Conservation (phyloP, 2,888 invertebrate species). For the Gerosis bhagava region DNA sequence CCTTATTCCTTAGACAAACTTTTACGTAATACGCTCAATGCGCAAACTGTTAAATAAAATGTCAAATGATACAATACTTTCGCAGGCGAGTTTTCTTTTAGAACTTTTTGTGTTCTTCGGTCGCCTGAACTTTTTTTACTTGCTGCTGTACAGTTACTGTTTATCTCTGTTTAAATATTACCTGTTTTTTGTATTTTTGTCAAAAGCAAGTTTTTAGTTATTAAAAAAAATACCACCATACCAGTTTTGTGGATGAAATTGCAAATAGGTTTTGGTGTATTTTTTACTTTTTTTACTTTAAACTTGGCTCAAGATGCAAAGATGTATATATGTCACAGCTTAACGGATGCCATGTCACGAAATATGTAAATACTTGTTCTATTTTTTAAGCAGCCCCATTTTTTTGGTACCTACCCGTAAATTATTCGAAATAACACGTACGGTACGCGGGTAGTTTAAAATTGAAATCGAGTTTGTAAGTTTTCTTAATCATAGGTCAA, state of each 20-base stretch:
- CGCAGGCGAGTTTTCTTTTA: background rate
- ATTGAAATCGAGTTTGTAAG: too few relatives aligned
- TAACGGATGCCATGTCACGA: slow-evolving; percentile 8
- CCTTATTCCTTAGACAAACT: slow-evolving; percentile 17
- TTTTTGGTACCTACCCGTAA: background rate
- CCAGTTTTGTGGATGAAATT: too few relatives aligned
- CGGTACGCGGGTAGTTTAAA: too few relatives aligned
- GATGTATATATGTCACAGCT: background rate
- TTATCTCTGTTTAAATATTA: too few relatives aligned
- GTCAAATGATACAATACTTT: slow-evolving; percentile 13
- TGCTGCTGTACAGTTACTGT: background rate
- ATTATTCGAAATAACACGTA: too few relatives aligned
- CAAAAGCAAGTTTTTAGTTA: too few relatives aligned
- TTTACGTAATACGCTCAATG: slow-evolving; percentile 12
- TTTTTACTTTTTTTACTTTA: background rate
- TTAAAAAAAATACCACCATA: too few relatives aligned
- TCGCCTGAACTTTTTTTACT: slow-evolving; percentile 2
- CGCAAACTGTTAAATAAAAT: slow-evolving; percentile 8
- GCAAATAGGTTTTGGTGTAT: too few relatives aligned
- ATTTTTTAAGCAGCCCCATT: slow-evolving; percentile 1
- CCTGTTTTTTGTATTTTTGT: too few relatives aligned
- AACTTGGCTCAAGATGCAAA: background rate
- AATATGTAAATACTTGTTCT: slow-evolving; percentile 10
- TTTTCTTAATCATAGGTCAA: too few relatives aligned
- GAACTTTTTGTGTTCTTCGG: slow-evolving; percentile 2